Conservation (phyloP, 2,113 vertebrate species). For the Neotoma lepida region DNA sequence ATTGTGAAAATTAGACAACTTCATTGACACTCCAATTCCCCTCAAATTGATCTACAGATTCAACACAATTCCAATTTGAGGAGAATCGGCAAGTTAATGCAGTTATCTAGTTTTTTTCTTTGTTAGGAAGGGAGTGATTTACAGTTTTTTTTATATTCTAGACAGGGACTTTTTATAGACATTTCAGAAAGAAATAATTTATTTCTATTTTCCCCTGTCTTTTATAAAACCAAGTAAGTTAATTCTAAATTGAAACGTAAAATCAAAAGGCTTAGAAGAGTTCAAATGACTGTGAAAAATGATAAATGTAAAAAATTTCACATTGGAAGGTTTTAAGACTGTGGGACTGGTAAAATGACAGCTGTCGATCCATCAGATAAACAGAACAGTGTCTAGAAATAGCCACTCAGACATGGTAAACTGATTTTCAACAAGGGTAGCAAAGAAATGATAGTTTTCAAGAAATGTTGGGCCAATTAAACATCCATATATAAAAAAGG, state of each 20-base stretch:
- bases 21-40: neutral
- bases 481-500: neutral
- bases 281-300: neutral
- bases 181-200: neutral
- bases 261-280: neutral
- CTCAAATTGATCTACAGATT: neutral
- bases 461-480: constrained; percentile 15
- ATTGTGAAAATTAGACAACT: neutral
- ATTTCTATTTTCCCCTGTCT: neutral
- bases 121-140: neutral
- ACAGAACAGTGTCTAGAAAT: neutral
- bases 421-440: neutral
- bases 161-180: neutral
- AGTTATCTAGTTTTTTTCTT: neutral
- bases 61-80: neutral
- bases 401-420: neutral
- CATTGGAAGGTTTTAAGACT: neutral
- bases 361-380: neutral
- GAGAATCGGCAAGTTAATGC: neutral
- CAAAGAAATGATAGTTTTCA: constrained; percentile 6
- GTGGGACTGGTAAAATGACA: neutral
- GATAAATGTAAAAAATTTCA: neutral
- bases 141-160: neutral
- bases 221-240: neutral
- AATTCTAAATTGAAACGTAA: neutral